Conservation (phyloP, 1,140 invertebrate genomes). For the Drosophila lini region DNA sequence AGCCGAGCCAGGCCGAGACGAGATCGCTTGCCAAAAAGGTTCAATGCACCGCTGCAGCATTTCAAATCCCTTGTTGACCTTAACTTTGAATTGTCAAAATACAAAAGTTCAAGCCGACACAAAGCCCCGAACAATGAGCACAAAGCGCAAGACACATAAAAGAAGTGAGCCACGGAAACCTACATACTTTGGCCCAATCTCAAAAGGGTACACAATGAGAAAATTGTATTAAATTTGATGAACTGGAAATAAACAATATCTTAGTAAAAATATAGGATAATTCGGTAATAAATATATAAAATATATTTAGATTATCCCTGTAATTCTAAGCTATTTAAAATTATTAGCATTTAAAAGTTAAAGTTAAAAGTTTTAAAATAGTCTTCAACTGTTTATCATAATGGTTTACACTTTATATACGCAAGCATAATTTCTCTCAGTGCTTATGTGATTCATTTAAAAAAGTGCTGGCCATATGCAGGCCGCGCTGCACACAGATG, state of each 20-base stretch:
- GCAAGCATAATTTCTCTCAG: not conserved
- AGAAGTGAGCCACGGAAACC: conserved; percentile 55
- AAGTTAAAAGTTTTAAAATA: too few relatives aligned
- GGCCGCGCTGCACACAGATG: conserved; percentile 31
- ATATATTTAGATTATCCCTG: not conserved
- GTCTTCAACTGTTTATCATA: not conserved
- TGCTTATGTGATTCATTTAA: conserved; percentile 50
- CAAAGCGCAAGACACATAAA: conserved; percentile 42
- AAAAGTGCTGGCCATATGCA: conserved; percentile 53
- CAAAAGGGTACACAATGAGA: conserved; percentile 10
- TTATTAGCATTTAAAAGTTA: not conserved
- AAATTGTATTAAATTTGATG: not conserved
- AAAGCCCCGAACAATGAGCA: conserved; percentile 48
- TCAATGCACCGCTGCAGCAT: conserved; percentile 79
- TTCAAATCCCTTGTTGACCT: conserved; percentile 82
- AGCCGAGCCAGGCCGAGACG: conserved; percentile 24
- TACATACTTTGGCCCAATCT: conserved; percentile 47
- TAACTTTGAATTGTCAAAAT: conserved; percentile 83
- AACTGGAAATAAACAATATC: not conserved
- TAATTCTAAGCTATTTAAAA: too few relatives aligned
- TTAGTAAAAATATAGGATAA: not conserved
- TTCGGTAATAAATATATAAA: too few relatives aligned
- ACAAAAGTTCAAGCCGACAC: conserved; percentile 70
- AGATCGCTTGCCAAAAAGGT: conserved; percentile 52
- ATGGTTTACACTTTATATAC: not conserved